phyloP scores from a whole-genome alignment of 2,888 invertebrate species.

The Ochropacha duplaris region DNA sequence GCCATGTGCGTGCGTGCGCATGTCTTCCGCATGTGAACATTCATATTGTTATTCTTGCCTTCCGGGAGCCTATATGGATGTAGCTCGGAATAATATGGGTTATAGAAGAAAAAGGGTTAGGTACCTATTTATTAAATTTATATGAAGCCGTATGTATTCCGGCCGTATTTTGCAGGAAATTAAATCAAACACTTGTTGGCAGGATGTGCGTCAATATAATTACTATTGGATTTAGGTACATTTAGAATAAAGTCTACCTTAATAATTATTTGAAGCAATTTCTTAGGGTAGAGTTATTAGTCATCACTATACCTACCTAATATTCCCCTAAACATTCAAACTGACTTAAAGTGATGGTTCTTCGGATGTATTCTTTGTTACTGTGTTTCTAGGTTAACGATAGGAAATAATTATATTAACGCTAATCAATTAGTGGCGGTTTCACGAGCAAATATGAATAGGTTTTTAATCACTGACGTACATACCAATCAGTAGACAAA shows the following conservation, averaged over 20 bases:
- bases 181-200: too few species aligned
- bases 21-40: slow-evolving; percentile 61
- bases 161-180: too few species aligned
- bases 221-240: too few species aligned
- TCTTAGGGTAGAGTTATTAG: too few species aligned
- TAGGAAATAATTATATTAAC: not conserved
- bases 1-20: slow-evolving; percentile 36
- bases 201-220: too few species aligned
- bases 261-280: too few species aligned
- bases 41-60: slow-evolving; percentile 38
- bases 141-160: too few species aligned
- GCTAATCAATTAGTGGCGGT: not conserved
- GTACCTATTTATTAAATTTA: not conserved
- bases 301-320: too few species aligned
- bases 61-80: slow-evolving; percentile 46
- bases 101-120: slow-evolving; percentile 14
- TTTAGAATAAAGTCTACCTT: too few species aligned
- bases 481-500: not conserved
- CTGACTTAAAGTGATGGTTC: too few species aligned
- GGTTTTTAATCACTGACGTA: not conserved
- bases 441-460: too few species aligned
- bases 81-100: slow-evolving; percentile 15
- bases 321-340: not conserved
- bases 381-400: not conserved
- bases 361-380: too few species aligned